Percentiles rank a stretch among this genome's conserved stretches.
Evolutionary conservation across 2,888 invertebrate genomes (phyloP).

Genomic region (Rhopalosiphum nymphaeae): DNA sequence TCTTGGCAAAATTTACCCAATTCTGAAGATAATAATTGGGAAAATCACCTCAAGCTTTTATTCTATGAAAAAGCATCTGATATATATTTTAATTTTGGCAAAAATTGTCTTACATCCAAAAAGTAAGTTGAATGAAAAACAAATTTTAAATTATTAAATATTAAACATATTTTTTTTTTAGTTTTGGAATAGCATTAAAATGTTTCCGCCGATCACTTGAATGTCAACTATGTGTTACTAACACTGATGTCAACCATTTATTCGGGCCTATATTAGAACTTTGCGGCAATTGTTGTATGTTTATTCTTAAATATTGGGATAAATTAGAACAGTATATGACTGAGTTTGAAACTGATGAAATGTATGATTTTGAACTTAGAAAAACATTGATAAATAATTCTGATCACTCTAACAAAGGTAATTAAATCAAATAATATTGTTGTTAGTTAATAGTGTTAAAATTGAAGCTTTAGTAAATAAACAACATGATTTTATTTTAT

Average conservation of each 20-base stretch:
- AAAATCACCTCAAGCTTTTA: constrained; percentile 85
- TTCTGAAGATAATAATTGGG: constrained; percentile 77
- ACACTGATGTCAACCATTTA: constrained; percentile 73
- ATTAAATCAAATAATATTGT: not conserved
- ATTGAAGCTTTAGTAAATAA: not conserved
- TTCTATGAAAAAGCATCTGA: constrained; percentile 88
- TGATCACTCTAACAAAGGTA: not conserved
- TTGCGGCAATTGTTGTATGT: constrained; percentile 84
- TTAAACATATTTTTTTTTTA: constrained; percentile 74
- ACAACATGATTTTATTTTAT: not conserved
- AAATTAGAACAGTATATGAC: constrained; percentile 72
- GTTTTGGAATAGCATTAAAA: constrained; percentile 79
- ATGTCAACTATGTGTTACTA: constrained; percentile 55
- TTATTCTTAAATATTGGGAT: constrained; percentile 80
- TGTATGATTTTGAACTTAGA: constrained; percentile 74
- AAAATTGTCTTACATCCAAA: not conserved
- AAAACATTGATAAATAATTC: constrained; percentile 70
- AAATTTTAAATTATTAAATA: constrained; percentile 73
- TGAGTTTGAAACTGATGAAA: constrained; percentile 32
- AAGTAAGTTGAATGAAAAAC: constrained; percentile 67
- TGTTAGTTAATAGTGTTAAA: not conserved
- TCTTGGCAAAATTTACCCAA: constrained; percentile 75
- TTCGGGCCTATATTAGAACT: constrained; percentile 81
- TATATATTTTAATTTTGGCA: constrained; percentile 76
- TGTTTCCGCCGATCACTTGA: constrained; percentile 71